phyloP scores from a whole-genome alignment of 2,113 vertebrate species.

The Rynchops niger region DNA sequence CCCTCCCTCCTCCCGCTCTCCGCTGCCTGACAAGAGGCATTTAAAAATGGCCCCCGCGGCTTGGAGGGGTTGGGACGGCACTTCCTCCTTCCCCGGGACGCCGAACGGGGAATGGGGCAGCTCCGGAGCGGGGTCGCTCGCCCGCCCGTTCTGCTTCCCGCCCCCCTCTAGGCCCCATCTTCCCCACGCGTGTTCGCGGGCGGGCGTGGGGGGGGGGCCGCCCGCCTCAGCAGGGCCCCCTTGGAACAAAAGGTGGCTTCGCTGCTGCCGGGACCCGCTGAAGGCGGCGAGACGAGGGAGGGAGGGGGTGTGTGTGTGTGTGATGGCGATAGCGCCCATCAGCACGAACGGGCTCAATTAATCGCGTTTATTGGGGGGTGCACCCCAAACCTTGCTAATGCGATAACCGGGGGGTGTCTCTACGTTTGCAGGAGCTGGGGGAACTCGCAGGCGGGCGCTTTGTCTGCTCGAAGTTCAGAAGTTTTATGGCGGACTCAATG shows the following conservation, averaged over 20 bases:
- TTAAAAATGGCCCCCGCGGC: not conserved
- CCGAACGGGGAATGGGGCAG: not conserved
- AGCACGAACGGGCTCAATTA: not conserved
- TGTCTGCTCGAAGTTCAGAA: not conserved
- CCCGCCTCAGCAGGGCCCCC: not conserved
- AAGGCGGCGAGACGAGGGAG: not conserved
- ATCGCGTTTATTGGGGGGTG: rapidly evolving
- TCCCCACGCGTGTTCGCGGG: not conserved
- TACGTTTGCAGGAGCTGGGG: rapidly evolving
- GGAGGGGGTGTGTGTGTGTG: not conserved
- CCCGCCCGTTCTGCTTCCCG: too few relatives aligned
- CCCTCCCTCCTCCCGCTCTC: not conserved
- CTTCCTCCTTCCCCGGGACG: not conserved
- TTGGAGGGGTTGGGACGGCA: not conserved
- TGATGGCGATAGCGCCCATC: not conserved
- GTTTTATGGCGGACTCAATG: rapidly evolving
- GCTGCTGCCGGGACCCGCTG: rapidly evolving
- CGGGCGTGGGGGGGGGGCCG: not conserved
- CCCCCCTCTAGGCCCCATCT: rapidly evolving
- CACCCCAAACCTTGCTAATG: not conserved
- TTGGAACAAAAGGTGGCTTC: not conserved
- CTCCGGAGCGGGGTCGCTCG: rapidly evolving
- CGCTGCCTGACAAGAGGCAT: not conserved
- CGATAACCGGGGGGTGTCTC: rapidly evolving
- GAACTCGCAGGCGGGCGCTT: not conserved